These are phyloP conservation scores for Anolis apletophallus DNA, from an alignment of 2,797 vertebrate species.

Conservation along the genomic window DNA sequence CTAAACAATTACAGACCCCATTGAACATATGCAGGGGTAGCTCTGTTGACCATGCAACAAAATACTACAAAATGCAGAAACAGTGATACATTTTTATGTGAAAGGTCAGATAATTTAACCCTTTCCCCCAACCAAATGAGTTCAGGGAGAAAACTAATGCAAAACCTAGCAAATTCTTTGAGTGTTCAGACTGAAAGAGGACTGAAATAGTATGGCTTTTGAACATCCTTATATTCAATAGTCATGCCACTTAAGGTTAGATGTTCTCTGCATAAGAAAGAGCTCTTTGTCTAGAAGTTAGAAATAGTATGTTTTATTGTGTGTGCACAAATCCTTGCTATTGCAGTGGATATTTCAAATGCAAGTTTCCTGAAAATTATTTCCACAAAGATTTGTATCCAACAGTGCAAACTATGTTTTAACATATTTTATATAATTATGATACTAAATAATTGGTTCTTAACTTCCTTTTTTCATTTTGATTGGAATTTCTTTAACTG, in stretches of 20 bases:
- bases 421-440: not conserved
- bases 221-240: not conserved
- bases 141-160: not conserved
- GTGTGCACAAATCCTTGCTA: not conserved
- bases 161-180: not conserved
- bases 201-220: not conserved
- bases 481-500: conserved; percentile 12
- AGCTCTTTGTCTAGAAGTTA: not conserved
- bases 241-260: not conserved
- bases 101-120: not conserved
- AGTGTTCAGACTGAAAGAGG: not conserved
- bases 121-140: not conserved
- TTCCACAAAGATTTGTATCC: not conserved
- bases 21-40: too few species aligned
- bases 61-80: too few species aligned
- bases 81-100: too few species aligned
- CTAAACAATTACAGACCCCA: not conserved
- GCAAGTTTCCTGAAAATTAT: not conserved
- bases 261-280: not conserved
- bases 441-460: not conserved
- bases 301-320: not conserved
- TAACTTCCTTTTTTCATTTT: not conserved
- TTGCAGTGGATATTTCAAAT: not conserved
- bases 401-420: not conserved
- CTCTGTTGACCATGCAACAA: too few species aligned